Evolutionary conservation across 2,888 invertebrate species (phyloP), one percentile per base, ranked within the genome.

Genomic region (Eupithecia subumbrata): DNA sequence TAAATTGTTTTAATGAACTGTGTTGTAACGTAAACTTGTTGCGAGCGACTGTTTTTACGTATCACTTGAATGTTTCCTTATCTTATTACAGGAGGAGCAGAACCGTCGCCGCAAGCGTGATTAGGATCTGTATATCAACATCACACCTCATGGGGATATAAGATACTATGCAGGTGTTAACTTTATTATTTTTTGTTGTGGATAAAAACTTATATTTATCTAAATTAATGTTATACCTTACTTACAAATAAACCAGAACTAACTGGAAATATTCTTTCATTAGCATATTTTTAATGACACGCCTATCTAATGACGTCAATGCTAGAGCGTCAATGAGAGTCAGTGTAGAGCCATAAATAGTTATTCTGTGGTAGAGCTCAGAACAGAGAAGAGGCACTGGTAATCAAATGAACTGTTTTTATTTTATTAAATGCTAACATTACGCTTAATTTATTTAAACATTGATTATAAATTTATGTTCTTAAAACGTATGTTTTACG

Each of bases 21-120:
- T 18, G 48, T 18, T 16, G 4, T 48, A 48, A 12, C 45, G 4
- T 48, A 48, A 12, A 48, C 2, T 52, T 52, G 8, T 9, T 52
- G 52, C n/a, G 8, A n/a, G 3, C n/a, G 9, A 52, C 45, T 9
- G 7, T 52, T 52, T 52, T 63, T 63, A 30, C 25, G 9, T 8
- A 63, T 14, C 11, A 40, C 18, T 9, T 40, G 12, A 11, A 40
- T 40, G n/a, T 68, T 37, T 56, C 74, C 67, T 9, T 71, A 70
- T 79, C 76, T 80, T 71, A 79, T 93, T 89, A 71, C 89, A 95
- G 95, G 95, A 95, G 85, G 95, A 95, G 83, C 90, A 95, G 80
- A 89, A 94, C 77, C 95, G 94, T 82, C 94, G 95, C 83, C 95
- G 95, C 87, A 95, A 93, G 84, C 94, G 95, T 89, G 92, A 95